Evolutionary conservation across 2,888 invertebrate genomes (phyloP).

Genomic region (Mesoligia furuncula): DNA sequence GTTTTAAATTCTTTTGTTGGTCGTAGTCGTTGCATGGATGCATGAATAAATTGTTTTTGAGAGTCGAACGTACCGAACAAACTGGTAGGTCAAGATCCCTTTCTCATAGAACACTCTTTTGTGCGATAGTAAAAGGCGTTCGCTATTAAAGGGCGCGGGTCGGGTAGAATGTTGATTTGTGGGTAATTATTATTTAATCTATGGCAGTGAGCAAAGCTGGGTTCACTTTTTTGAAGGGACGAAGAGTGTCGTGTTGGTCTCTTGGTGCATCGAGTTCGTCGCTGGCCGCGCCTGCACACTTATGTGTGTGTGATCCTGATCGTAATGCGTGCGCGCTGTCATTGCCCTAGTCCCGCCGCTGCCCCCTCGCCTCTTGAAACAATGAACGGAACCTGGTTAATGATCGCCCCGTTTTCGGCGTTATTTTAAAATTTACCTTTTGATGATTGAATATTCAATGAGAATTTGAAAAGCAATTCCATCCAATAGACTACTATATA

Average conservation of each 20-base stretch:
- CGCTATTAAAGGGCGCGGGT: conserved; percentile 87
- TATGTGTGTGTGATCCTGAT: conserved; percentile 74
- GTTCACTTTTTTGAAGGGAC: conserved; percentile 60
- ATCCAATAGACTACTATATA: conserved; percentile 17
- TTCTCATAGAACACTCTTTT: conserved; percentile 89
- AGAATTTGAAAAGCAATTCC: conserved; percentile 38
- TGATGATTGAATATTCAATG: conserved; percentile 61
- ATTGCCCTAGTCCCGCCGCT: conserved; percentile 78
- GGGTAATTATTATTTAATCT: conserved; percentile 79
- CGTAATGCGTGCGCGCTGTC: conserved; percentile 83
- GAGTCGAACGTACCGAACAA: conserved; percentile 85
- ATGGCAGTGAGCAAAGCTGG: conserved; percentile 60
- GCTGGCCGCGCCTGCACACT: conserved; percentile 69
- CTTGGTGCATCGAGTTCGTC: conserved; percentile 48
- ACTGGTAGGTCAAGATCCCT: conserved; percentile 90
- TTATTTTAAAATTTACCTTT: conserved; percentile 61
- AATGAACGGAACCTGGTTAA: conserved; percentile 83
- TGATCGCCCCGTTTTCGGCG: conserved; percentile 69
- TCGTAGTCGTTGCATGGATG: conserved; percentile 86
- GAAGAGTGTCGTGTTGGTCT: conserved; percentile 36
- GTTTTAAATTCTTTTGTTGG: conserved; percentile 89
- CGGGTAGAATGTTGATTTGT: conserved; percentile 80
- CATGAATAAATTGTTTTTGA: conserved; percentile 90
- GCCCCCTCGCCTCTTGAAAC: conserved; percentile 80
- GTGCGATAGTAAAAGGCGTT: conserved; percentile 88